Conservation (phyloP, 2,113 vertebrate genomes). For the Entomyzon cyanotis region DNA sequence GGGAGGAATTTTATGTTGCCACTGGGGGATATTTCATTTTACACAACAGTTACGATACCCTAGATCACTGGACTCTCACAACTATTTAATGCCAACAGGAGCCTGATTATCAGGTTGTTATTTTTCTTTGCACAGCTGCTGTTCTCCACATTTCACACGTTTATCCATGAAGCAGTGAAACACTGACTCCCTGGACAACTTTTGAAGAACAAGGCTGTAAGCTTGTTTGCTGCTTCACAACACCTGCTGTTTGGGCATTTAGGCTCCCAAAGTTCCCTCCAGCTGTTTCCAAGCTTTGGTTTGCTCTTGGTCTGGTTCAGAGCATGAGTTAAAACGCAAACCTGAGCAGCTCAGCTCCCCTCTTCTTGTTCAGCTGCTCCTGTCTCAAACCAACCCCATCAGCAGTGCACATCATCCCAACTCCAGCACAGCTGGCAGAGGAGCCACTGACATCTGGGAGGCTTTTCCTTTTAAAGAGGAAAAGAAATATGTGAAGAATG, state of each 20-base stretch:
- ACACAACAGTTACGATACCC: neutral
- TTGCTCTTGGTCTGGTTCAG: neutral
- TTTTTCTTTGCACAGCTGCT: conserved; percentile 65
- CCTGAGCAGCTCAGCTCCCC: neutral
- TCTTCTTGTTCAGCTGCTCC: neutral
- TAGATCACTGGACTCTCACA: conserved; percentile 28
- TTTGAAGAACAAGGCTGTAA: conserved; percentile 2
- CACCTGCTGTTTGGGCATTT: neutral
- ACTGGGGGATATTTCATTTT: neutral
- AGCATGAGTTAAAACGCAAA: conserved; percentile 11
- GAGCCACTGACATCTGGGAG: conserved; percentile 10
- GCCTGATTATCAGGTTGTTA: conserved; percentile 54
- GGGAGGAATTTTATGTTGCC: neutral
- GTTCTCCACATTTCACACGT: conserved; percentile 1
- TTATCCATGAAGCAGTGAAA: conserved; percentile 2
- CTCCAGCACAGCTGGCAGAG: conserved; percentile 17
- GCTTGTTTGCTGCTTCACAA: neutral
- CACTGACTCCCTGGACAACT: conserved; percentile 24
- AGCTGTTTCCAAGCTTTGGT: neutral
- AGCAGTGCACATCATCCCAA: conserved; percentile 3
- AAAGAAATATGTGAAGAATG: conserved; percentile 24
- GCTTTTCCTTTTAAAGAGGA: neutral
- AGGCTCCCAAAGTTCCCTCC: neutral
- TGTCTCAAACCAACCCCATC: neutral
- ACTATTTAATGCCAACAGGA: conserved; percentile 54